Evolutionary conservation across 1,140 invertebrate genomes (phyloP).

Genomic region (Drosophila sturtevanti): DNA sequence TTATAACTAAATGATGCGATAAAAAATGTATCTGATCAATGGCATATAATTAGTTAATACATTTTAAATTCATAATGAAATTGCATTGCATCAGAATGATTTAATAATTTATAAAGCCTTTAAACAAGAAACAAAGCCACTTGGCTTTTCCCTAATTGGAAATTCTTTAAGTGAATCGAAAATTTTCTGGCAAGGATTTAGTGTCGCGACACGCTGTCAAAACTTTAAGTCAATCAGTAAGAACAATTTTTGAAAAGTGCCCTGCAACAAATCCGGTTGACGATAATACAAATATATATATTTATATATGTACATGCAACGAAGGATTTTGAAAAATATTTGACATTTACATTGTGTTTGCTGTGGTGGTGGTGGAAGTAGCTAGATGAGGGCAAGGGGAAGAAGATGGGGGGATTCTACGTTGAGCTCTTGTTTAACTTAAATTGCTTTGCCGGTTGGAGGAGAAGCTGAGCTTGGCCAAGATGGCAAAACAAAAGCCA

Average conservation of each 20-base stretch:
- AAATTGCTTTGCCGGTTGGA: conserved; percentile 67
- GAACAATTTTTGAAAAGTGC: conserved; percentile 67
- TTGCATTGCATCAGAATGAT: not conserved
- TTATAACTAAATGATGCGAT: too few species aligned
- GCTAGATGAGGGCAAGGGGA: not conserved
- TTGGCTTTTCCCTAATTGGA: not conserved
- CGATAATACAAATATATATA: conserved; percentile 13
- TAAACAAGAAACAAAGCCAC: not conserved
- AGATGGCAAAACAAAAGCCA: conserved; percentile 70
- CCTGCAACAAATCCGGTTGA: conserved; percentile 46
- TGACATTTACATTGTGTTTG: conserved; percentile 63
- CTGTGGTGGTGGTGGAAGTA: not conserved
- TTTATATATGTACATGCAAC: conserved; percentile 30
- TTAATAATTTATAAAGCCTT: not conserved
- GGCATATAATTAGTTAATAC: not conserved
- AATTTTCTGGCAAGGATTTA: conserved; percentile 21
- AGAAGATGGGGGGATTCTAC: too few species aligned
- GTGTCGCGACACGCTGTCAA: conserved; percentile 27
- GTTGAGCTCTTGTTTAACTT: conserved; percentile 73
- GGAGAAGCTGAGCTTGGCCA: conserved; percentile 16
- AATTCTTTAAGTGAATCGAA: conserved; percentile 11
- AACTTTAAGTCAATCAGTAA: conserved; percentile 70
- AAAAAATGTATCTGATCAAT: not conserved
- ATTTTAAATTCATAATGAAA: not conserved
- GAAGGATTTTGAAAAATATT: conserved; percentile 63